Conservation (phyloP, 2,113 vertebrate genomes). For the Trematomus loennbergii region DNA sequence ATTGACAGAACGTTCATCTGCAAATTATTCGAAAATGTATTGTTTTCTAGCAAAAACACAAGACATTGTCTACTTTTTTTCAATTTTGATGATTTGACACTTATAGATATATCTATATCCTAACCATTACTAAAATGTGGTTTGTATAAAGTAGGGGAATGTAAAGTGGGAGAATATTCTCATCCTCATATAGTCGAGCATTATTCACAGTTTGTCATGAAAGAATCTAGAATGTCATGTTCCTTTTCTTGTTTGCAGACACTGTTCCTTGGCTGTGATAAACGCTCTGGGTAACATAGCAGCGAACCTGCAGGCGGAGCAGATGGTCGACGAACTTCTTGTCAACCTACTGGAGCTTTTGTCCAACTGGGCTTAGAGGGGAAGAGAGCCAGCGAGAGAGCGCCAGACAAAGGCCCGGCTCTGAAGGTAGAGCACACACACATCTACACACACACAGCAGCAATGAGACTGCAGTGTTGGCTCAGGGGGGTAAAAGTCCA, state of each 20-base stretch:
- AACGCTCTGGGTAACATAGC: constrained; percentile 96
- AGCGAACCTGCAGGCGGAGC: constrained; percentile 95
- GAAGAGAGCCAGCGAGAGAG: constrained; percentile 95
- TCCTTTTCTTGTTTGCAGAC: constrained; percentile 35
- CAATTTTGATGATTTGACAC: no score
- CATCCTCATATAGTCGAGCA: neutral
- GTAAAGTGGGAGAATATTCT: neutral
- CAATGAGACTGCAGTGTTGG: neutral
- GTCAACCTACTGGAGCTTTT: constrained; percentile 98
- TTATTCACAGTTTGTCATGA: neutral
- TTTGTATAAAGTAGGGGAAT: no score
- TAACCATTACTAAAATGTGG: no score
- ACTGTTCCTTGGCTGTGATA: constrained; percentile 77
- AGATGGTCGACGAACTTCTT: constrained; percentile 95
- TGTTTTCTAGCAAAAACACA: no score
- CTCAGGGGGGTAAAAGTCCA: neutral
- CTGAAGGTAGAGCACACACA: constrained; percentile 87
- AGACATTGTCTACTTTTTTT: no score
- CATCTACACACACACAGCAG: neutral
- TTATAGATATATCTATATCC: no score
- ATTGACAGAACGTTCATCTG: no score
- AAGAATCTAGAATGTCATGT: neutral
- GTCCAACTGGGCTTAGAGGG: constrained; percentile 98
- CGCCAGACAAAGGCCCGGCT: constrained; percentile 95
- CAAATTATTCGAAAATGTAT: no score